A percentile compares a stretch with the other conserved stretches of the same genome.
Conservation (phyloP, 92 coral and sea anemone genomes). For the Porites rus region DNA sequence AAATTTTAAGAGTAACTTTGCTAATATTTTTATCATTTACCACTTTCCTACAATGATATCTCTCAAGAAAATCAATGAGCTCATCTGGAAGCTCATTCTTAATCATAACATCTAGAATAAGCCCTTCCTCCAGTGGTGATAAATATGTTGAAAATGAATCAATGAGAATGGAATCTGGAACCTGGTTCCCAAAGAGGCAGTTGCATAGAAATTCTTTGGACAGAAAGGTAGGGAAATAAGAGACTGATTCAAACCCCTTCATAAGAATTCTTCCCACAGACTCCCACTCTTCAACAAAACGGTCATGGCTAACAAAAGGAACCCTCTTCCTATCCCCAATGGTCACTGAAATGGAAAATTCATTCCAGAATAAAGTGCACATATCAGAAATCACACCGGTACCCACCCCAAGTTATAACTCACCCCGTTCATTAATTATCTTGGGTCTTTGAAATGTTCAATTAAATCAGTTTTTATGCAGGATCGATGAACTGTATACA, state of each 20-base stretch:
- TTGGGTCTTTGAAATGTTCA: constrained; percentile 46
- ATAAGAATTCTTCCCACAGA: constrained; percentile 75
- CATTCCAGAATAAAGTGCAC: constrained; percentile 40
- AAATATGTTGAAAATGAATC: constrained; percentile 62
- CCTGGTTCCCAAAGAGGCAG: constrained; percentile 54
- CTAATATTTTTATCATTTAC: background rate
- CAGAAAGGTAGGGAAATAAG: constrained; percentile 62
- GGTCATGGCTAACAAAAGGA: constrained; percentile 72
- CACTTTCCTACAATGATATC: background rate
- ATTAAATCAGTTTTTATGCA: constrained; percentile 33
- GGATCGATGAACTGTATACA: constrained; percentile 27
- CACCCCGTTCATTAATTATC: constrained; percentile 59
- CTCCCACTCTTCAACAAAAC: constrained; percentile 75
- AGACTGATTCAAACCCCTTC: constrained; percentile 56
- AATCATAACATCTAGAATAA: constrained; percentile 25
- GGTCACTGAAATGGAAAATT: constrained; percentile 65
- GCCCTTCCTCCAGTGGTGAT: constrained; percentile 63
- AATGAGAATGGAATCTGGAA: constrained; percentile 43
- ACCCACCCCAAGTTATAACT: constrained; percentile 50
- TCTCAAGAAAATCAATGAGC: constrained; percentile 30
- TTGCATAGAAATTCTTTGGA: constrained; percentile 69
- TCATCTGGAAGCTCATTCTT: constrained; percentile 56
- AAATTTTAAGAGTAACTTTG: constrained; percentile 39
- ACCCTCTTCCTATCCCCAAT: constrained; percentile 77
- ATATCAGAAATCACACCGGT: constrained; percentile 3